Percentiles rank a stretch among this genome's conserved stretches.
These are phyloP conservation scores for Vultur gryphus DNA, from an alignment of 2,797 vertebrate species.

Conservation along the genomic window DNA sequence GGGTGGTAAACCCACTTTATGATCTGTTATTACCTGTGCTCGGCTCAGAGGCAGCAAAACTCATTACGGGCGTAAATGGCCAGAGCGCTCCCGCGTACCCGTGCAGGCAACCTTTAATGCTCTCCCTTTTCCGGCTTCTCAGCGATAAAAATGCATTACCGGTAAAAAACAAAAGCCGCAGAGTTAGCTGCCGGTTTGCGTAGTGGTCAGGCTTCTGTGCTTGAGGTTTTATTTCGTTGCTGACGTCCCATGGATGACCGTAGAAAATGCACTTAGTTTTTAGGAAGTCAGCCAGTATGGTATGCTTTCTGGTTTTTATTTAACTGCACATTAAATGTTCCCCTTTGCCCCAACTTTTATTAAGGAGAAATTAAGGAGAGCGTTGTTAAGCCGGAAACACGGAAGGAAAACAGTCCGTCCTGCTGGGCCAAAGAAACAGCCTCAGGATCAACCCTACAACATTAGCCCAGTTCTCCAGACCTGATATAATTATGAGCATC, in stretches of 20 bases:
- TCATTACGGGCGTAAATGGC: neutral
- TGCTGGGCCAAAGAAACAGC: neutral
- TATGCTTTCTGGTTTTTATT: neutral
- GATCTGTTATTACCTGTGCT: slow-evolving; percentile 11
- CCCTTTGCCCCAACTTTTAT: slow-evolving; percentile 44
- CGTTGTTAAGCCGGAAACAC: neutral
- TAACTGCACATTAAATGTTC: neutral
- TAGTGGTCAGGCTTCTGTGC: neutral
- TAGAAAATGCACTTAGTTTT: neutral
- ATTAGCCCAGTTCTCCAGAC: neutral
- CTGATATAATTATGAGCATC: neutral
- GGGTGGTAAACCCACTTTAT: slow-evolving; percentile 31
- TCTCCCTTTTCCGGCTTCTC: neutral
- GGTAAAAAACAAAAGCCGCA: neutral
- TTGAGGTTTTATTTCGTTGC: neutral
- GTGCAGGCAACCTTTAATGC: neutral
- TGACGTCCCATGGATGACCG: neutral
- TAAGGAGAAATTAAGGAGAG: slow-evolving; percentile 37
- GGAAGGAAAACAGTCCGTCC: neutral
- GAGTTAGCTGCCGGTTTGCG: neutral
- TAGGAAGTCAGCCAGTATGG: neutral
- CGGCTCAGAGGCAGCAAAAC: slow-evolving; percentile 33
- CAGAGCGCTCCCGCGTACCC: neutral
- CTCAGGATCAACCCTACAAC: neutral
- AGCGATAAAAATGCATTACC: neutral